A percentile compares a stretch with the other conserved stretches of the same genome.
Conservation (phyloP, 2,888 invertebrate genomes). For the Nemoura dubitans region DNA sequence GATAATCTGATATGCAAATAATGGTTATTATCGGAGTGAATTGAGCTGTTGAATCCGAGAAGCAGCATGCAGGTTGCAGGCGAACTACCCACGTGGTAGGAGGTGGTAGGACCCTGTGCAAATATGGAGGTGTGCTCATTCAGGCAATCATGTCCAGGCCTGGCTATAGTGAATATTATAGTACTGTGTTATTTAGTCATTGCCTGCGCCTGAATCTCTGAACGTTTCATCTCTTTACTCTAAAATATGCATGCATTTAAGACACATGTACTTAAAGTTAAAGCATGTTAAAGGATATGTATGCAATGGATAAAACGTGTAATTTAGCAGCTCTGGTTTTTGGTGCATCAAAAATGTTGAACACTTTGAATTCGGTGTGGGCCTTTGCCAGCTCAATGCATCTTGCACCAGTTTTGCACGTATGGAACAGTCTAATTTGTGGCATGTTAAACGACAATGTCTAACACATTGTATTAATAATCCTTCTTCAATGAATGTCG, state of each 20-base stretch:
- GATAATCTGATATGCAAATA: neutral
- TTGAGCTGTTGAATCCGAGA: neutral
- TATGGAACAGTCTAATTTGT: neutral
- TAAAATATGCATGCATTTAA: neutral
- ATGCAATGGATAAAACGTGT: neutral
- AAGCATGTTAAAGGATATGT: neutral
- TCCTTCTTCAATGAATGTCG: neutral
- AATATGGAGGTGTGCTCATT: slow-evolving; percentile 12
- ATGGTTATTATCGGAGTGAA: neutral
- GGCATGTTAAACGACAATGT: neutral
- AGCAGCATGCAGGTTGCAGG: neutral
- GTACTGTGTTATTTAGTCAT: too few relatives aligned
- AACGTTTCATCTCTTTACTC: too few relatives aligned
- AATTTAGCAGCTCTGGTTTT: neutral
- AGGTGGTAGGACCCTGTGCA: neutral
- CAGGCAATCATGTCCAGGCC: neutral
- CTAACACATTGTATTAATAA: neutral
- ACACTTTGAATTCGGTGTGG: neutral
- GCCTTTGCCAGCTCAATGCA: neutral
- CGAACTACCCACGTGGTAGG: neutral
- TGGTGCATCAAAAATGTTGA: neutral
- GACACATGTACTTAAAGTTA: neutral
- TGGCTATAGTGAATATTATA: neutral
- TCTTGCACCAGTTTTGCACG: neutral
- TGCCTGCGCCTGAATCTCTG: too few relatives aligned